Conservation (phyloP, 2,113 vertebrate genomes). For the Oceanodroma tethys region DNA sequence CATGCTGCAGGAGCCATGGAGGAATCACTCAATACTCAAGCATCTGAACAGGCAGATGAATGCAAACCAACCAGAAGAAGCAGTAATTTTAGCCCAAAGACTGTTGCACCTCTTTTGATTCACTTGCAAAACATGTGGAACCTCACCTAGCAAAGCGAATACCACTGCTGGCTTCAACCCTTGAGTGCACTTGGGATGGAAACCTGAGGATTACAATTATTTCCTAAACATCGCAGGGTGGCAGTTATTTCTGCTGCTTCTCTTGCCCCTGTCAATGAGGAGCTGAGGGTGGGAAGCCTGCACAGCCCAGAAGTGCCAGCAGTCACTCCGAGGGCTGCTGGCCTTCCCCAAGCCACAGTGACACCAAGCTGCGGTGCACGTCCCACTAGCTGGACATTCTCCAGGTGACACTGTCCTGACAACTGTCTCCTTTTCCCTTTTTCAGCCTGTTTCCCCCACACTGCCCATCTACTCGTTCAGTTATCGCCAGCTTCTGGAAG, state of each 20-base stretch:
- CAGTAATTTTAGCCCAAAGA: neutral
- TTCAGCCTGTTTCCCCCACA: neutral
- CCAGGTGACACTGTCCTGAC: neutral
- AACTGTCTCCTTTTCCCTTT: neutral
- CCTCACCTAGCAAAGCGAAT: neutral
- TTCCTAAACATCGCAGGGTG: neutral
- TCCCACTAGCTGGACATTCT: neutral
- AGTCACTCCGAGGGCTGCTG: neutral
- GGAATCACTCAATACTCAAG: neutral
- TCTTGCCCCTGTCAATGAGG: neutral
- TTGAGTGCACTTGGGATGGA: neutral
- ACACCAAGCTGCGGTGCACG: neutral
- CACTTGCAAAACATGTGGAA: neutral
- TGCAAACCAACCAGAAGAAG: neutral
- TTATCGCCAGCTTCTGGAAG: neutral
- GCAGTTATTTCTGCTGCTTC: neutral
- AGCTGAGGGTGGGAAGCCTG: neutral
- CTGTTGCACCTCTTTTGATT: neutral
- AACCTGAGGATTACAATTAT: neutral
- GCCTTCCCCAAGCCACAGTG: fast-evolving
- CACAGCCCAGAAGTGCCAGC: neutral
- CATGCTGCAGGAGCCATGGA: neutral
- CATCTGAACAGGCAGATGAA: neutral
- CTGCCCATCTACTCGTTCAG: neutral
- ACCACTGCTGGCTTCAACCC: neutral